These are phyloP conservation scores for Pyrgus malvae DNA, from an alignment of 2,888 invertebrate genomes.

Conservation along the genomic window DNA sequence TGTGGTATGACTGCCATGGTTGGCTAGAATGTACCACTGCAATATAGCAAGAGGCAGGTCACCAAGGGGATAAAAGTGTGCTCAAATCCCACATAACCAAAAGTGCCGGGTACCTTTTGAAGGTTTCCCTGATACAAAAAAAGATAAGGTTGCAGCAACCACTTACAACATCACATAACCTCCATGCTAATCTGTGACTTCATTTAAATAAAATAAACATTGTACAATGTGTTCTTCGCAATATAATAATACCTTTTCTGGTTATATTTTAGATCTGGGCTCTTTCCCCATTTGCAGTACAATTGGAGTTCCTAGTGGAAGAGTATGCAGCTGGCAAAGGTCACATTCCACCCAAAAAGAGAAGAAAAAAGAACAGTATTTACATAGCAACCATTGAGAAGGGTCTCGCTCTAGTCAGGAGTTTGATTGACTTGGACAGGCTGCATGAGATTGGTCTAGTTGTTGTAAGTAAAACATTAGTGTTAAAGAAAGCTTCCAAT, in stretches of 20 bases:
- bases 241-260: not conserved
- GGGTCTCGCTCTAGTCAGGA: constrained; percentile 91
- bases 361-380: constrained; percentile 88
- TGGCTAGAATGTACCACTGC: no score
- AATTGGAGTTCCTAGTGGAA: constrained; percentile 93
- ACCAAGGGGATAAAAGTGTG: no score
- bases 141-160: no score
- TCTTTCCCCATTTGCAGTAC: constrained; percentile 92
- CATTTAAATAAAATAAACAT: no score
- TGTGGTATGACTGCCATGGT: no score
- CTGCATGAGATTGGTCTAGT: constrained; percentile 90
- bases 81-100: no score
- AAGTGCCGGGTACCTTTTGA: no score
- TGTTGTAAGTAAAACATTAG: constrained; percentile 77
- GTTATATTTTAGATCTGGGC: constrained; percentile 85
- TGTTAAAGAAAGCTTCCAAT: no score
- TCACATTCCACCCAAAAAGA: constrained; percentile 90
- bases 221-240: not conserved
- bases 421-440: constrained; percentile 89
- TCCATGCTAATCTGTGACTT: no score
- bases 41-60: no score
- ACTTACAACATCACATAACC: no score
- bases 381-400: constrained; percentile 98
- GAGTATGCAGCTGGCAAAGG: constrained; percentile 98
- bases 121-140: no score